These are phyloP conservation scores for Telmatochromis brachygnathus DNA, from an alignment of 2,113 vertebrate species.

Conservation along the genomic window DNA sequence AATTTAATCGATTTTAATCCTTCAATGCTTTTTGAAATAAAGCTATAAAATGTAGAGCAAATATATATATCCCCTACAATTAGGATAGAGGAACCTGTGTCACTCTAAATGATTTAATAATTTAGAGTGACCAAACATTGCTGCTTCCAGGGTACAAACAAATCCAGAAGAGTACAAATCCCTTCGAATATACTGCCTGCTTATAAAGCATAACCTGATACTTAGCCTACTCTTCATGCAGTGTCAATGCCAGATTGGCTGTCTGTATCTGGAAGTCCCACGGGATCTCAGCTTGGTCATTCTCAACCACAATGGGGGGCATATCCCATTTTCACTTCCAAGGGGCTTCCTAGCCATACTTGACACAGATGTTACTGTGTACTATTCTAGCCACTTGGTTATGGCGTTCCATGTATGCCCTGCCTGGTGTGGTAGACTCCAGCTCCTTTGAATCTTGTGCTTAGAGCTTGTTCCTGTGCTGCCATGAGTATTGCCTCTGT, in stretches of 20 bases:
- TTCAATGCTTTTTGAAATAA: background rate
- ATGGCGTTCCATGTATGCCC: background rate
- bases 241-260: background rate
- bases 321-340: background rate
- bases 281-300: background rate
- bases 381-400: background rate
- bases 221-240: background rate
- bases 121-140: background rate
- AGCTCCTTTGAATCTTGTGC: background rate
- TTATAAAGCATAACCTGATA: background rate
- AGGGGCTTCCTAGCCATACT: background rate
- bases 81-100: background rate
- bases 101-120: background rate
- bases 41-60: background rate
- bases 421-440: background rate
- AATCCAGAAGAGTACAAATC: background rate
- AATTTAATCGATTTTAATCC: background rate
- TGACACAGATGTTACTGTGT: background rate
- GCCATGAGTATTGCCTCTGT: background rate
- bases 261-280: background rate
- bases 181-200: background rate
- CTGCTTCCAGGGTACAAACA: background rate
- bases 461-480: background rate
- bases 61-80: background rate
- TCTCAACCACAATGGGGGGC: background rate